Evolutionary conservation across 1,140 invertebrate genomes (phyloP).

Genomic region (Neomicropteryx cornuta): DNA sequence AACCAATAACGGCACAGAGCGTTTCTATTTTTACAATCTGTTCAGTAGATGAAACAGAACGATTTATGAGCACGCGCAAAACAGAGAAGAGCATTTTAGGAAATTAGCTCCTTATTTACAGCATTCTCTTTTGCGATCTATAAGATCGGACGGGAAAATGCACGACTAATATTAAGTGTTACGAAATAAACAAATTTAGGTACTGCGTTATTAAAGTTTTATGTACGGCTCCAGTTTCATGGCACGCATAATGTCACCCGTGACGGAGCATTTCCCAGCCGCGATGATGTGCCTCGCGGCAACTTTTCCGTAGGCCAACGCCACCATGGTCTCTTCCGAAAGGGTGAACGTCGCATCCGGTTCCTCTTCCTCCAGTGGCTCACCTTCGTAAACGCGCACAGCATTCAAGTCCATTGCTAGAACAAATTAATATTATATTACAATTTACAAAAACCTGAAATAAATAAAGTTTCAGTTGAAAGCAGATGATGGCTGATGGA

Average conservation of each 20-base stretch:
- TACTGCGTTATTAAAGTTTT: slow-evolving; percentile 24
- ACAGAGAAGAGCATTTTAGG: too few relatives aligned
- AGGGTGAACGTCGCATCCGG: slow-evolving; percentile 35
- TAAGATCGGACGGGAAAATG: too few relatives aligned
- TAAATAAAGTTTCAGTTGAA: neutral
- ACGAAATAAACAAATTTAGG: too few relatives aligned
- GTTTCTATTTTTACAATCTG: too few relatives aligned
- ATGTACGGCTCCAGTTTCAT: slow-evolving; percentile 41
- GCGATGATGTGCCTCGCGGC: slow-evolving; percentile 31
- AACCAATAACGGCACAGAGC: too few relatives aligned
- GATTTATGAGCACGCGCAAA: too few relatives aligned
- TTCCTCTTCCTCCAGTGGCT: slow-evolving; percentile 26
- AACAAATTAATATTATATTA: slow-evolving; percentile 11
- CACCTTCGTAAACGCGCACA: slow-evolving; percentile 31
- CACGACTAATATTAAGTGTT: too few relatives aligned
- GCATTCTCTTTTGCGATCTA: too few relatives aligned
- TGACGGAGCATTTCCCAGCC: slow-evolving; percentile 35
- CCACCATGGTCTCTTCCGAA: slow-evolving; percentile 31
- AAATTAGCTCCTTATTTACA: too few relatives aligned
- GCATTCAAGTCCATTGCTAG: slow-evolving; percentile 35
- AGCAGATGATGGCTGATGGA: neutral
- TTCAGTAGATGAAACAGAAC: too few relatives aligned
- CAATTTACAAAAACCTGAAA: neutral
- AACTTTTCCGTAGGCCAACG: slow-evolving; percentile 28
- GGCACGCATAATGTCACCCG: slow-evolving; percentile 36